Evolutionary conservation across 2,113 vertebrate genomes (phyloP).

Genomic region (Reinhardtius hippoglossoides): DNA sequence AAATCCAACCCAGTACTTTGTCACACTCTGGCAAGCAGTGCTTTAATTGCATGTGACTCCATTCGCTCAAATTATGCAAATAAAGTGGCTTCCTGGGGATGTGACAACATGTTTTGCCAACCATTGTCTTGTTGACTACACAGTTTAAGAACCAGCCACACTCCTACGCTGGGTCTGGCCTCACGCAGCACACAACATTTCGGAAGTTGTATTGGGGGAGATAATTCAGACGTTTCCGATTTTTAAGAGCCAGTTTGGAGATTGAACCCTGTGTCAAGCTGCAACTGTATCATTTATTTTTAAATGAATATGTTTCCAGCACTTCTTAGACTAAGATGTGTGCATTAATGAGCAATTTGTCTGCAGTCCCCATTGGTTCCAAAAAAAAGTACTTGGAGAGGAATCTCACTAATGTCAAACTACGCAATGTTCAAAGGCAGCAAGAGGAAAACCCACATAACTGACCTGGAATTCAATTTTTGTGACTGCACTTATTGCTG

Average conservation of each 20-base stretch:
- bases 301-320: constrained; percentile 11
- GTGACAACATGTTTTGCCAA: background rate
- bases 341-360: background rate
- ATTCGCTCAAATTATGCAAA: background rate
- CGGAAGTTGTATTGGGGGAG: too few species aligned
- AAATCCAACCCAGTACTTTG: background rate
- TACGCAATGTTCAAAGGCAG: background rate
- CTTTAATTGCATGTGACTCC: background rate
- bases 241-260: background rate
- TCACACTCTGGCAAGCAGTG: background rate
- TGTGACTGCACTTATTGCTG: too few species aligned
- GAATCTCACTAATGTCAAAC: background rate
- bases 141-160: background rate
- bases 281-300: constrained; percentile 1
- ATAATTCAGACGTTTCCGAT: too few species aligned
- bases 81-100: background rate
- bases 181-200: background rate
- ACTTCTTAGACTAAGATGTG: background rate
- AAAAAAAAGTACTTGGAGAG: too few species aligned
- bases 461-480: too few species aligned
- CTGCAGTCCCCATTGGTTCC: background rate
- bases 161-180: background rate
- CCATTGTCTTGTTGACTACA: background rate
- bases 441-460: background rate
- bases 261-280: background rate